Percentiles rank a stretch among this genome's conserved stretches.
Evolutionary conservation across 2,113 vertebrate species (phyloP).

Genomic region (Poeciliopsis prolifica): DNA sequence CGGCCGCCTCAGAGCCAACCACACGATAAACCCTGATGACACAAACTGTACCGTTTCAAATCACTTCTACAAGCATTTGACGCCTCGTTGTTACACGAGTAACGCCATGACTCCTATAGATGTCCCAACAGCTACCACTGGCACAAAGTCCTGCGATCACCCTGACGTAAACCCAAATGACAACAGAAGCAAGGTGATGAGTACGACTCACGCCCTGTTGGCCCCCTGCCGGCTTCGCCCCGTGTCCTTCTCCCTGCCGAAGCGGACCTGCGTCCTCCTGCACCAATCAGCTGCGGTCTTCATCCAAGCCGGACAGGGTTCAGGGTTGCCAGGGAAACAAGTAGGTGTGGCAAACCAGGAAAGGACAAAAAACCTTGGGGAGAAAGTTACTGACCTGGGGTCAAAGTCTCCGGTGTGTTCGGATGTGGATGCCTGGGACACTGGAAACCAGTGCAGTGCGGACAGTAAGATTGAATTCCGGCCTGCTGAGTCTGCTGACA

Average conservation of each 20-base stretch:
- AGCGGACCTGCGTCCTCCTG: constrained; percentile 69
- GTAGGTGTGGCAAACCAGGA: constrained; percentile 5
- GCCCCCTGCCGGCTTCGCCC: constrained; percentile 53
- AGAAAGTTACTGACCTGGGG: constrained; percentile 22
- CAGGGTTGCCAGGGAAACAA: constrained; percentile 31
- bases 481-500: constrained; percentile 25
- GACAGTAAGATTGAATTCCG: constrained; percentile 37
- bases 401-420: constrained; percentile 30
- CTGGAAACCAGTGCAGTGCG: constrained; percentile 42
- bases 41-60: constrained; percentile 7
- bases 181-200: constrained; percentile 3
- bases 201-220: neutral
- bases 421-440: constrained; percentile 30
- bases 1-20: neutral
- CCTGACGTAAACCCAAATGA: neutral
- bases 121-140: constrained; percentile 5
- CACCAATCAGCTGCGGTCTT: constrained; percentile 72
- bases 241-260: constrained; percentile 73
- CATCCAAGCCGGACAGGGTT: constrained; percentile 56
- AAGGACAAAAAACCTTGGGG: constrained; percentile 26
- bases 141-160: neutral
- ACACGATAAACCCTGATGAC: neutral
- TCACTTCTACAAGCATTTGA: constrained; percentile 48
- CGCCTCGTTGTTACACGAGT: constrained; percentile 32
- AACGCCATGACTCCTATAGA: constrained; percentile 30